These are phyloP conservation scores for Triplophysa rosa DNA, from an alignment of 2,113 vertebrate species.

Conservation along the genomic window DNA sequence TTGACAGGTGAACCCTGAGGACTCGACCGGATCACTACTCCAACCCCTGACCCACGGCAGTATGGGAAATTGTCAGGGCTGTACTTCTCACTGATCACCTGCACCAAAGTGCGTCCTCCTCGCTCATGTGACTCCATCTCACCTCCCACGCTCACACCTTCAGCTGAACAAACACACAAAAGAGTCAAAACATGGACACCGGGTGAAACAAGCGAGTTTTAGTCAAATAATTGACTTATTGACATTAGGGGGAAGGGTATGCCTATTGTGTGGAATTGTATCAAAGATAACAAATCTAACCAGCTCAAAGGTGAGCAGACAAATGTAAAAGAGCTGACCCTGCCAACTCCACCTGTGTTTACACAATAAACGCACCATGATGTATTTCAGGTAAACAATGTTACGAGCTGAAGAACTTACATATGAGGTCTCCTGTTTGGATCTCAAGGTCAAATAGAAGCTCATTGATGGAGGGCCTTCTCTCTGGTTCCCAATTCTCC, in stretches of 20 bases:
- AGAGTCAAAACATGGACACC: background rate
- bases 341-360: background rate
- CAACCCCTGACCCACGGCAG: slow-evolving; percentile 86
- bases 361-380: background rate
- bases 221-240: background rate
- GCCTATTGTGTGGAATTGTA: slow-evolving; percentile 11
- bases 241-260: background rate
- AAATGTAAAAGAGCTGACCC: background rate
- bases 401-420: slow-evolving; percentile 26
- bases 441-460: slow-evolving; percentile 22
- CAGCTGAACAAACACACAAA: slow-evolving; percentile 22
- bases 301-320: background rate
- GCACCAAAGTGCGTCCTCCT: slow-evolving; percentile 88
- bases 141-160: slow-evolving; percentile 50
- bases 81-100: slow-evolving; percentile 96
- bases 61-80: slow-evolving; percentile 96
- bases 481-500: slow-evolving; percentile 6
- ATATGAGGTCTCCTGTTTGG: slow-evolving; percentile 12
- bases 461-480: slow-evolving; percentile 13
- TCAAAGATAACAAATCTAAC: background rate
- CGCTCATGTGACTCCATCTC: slow-evolving; percentile 81
- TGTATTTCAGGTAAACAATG: background rate
- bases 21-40: slow-evolving; percentile 85
- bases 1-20: slow-evolving; percentile 93
- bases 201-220: background rate